Conservation (phyloP, 23 tunicate species). For the Oikopleura dioica region DNA sequence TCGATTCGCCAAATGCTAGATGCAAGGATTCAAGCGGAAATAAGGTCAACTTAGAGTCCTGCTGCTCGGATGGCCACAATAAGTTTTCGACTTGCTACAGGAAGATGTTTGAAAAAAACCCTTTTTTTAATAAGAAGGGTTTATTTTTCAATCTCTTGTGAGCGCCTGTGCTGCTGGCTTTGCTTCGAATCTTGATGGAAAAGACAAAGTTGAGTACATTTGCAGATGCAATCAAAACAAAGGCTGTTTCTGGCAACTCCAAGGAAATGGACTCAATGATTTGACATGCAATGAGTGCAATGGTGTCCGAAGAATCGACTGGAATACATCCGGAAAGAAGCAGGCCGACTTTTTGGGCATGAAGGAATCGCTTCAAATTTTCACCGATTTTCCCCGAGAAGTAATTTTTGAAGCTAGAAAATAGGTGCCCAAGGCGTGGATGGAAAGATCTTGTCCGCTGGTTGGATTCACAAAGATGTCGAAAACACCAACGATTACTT, state of each 20-base stretch:
- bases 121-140: background rate
- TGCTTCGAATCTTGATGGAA: background rate
- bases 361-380: too few species aligned
- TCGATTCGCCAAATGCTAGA: background rate
- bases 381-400: too few species aligned
- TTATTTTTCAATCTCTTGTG: background rate
- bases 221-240: background rate
- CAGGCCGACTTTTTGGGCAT: conserved; percentile 5
- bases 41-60: background rate
- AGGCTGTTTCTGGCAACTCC: background rate
- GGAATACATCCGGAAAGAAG: background rate
- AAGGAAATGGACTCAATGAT: background rate
- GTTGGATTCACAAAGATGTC: background rate
- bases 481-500: background rate
- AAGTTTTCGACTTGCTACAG: too few species aligned
- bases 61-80: background rate
- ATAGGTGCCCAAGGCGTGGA: background rate
- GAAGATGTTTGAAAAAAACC: too few species aligned
- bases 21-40: background rate
- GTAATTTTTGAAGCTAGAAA: background rate
- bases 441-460: conserved; percentile 4
- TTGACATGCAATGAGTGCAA: background rate
- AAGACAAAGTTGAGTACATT: background rate
- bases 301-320: background rate
- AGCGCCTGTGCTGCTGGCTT: too few species aligned